phyloP scores from a whole-genome alignment of 2,888 invertebrate species.

The Belgica antarctica region DNA sequence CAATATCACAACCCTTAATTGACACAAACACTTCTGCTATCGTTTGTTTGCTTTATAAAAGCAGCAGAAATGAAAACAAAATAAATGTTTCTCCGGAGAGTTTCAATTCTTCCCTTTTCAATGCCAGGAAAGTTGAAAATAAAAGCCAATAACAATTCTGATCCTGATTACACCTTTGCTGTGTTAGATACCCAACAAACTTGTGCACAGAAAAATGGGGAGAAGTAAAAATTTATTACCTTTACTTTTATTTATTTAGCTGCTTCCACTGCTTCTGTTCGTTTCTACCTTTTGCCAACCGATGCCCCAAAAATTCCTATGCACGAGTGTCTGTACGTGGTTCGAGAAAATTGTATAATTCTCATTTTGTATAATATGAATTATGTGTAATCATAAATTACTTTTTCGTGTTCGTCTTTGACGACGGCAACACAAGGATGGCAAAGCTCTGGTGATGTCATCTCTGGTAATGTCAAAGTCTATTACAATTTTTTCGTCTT shows the following conservation, averaged over 20 bases:
- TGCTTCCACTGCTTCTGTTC: neutral
- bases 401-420: constrained; percentile 11
- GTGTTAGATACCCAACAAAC: neutral
- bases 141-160: neutral
- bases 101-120: neutral
- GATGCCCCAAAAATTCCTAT: neutral
- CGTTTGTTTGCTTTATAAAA: neutral
- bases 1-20: too few species aligned
- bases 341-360: neutral
- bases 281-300: neutral
- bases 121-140: neutral
- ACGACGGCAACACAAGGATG: too few species aligned
- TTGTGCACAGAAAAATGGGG: neutral
- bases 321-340: neutral
- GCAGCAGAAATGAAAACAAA: neutral
- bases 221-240: constrained; percentile 12
- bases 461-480: constrained; percentile 10
- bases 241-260: constrained; percentile 13
- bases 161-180: constrained; percentile 15
- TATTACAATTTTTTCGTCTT: constrained; percentile 17
- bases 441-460: too few species aligned
- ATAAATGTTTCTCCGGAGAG: constrained; percentile 3
- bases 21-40: constrained; percentile 3
- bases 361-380: constrained; percentile 17
- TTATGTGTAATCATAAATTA: constrained; percentile 26